Base-by-base conservation (phyloP, 2,888 invertebrate species). In the Theretra japonica region DNA sequence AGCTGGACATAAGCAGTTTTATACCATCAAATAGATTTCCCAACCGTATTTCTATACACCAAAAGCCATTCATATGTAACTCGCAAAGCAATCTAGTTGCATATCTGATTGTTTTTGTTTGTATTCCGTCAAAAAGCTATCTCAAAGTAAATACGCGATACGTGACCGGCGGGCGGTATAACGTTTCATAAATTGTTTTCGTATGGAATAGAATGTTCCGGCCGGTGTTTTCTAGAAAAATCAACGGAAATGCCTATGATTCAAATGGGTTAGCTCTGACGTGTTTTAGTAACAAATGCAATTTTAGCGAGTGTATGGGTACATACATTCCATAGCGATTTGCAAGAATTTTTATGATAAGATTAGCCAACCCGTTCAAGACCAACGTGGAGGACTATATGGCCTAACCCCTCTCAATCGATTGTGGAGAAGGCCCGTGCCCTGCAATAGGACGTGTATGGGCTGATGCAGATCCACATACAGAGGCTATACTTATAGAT, bases 61-160 rank as follows among this genome's bases (percentile, higher is more conserved):
- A 53, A 53, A 50, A 50, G 2, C 53, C n/a, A 53, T 53, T 53
- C 1, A n/a, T 53, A 62, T 62, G 19, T 41, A 33, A 30, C 21
- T 8, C 8, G 7, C 33, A 33, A 21, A n/a, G 21, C 65, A 17
- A 48, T 65, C 41, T 23, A 48, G 23, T 23, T 41, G 33, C 41
- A 33, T 60, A n/a, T 50, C 62, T 50, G 70, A 73, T 71, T 71
- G 70, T 73, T 71, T 70, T 71, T 62, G 23, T 65, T 65, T 65
- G 65, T 23, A 48, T 48, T 65, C 41, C 23, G 48, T 65, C 28
- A 69, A 69, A 69, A 69, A 69, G n/a, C 53, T 70, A 57, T 70
- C 69, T 60, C 8, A 70, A 68, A 58, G 50, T 60, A 56, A 69
- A 62, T 30, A 70, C 50, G 17, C 8, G 17, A 62, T 62, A 71